Evolutionary conservation across 2,888 invertebrate genomes (phyloP), one percentile per base, ranked within the genome.

Genomic region (Panzeria rudis): DNA sequence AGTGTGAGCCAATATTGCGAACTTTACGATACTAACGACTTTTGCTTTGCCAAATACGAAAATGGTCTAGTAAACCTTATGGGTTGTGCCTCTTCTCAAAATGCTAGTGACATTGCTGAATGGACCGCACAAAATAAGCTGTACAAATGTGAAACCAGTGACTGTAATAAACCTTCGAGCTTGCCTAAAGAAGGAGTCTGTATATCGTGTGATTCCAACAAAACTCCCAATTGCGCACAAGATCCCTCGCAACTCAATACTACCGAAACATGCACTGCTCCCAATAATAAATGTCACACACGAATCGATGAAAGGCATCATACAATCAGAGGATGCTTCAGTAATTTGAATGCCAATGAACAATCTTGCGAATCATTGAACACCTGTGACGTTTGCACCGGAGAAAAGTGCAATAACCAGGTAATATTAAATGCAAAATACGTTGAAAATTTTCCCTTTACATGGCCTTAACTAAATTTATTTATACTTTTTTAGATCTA

Each of bases 1-100:
- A 89, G 88, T 41, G 69, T 11, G 4, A 17, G 87, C 5, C 79
- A 89, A 61, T 54, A 61, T 50, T 92, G 92, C 54, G n/a, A 61
- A 5, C 59, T 61, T 1, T 91, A 92, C 56, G 77, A 84, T 0
- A 29, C 78, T 9, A 69, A 87, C 1, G 92, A 92, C 66, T 89
- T 84, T 32, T 92, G 92, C 81, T 90, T 90, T 66, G 90, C 91
- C 54, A 91, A 90, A 86, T 91, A 89, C 75, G 88, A 87, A n/a
- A 84, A 68, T 8, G 89, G 89, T 4, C 54, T 20, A 0, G 76
- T 89, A 0, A 86, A 89, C 23, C 54, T 88, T 0, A 56, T 89
- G 86, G 92, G 92, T 23, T 92, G 92, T 35, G 88, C 87, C 8
- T 90, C 89, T 71, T 84, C 87, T 17, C 89, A 91, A 73, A 89